These are phyloP conservation scores for Onthophagus sagittarius DNA, from an alignment of 2,888 invertebrate genomes.

Conservation along the genomic window DNA sequence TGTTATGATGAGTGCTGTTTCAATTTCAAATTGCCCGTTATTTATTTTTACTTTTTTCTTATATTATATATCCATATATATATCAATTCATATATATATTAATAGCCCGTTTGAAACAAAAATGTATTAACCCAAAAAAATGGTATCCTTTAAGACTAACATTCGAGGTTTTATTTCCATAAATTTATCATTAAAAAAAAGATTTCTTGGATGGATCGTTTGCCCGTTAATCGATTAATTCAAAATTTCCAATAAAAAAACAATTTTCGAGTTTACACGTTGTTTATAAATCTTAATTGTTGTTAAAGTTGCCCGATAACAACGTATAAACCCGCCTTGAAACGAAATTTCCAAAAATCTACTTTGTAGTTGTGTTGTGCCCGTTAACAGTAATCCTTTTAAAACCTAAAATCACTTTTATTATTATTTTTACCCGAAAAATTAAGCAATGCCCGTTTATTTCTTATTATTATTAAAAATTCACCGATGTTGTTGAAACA, in stretches of 20 bases:
- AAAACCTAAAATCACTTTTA: conserved; percentile 2
- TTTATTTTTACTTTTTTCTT: no score
- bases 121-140: not conserved
- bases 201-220: conserved; percentile 10
- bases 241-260: not conserved
- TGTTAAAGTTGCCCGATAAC: conserved; percentile 21
- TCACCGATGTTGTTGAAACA: not conserved
- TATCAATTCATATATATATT: not conserved
- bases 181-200: conserved; percentile 7
- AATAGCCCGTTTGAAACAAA: conserved; percentile 12
- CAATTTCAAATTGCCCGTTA: no score
- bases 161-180: no score
- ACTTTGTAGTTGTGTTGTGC: conserved; percentile 3
- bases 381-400: conserved; percentile 4
- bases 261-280: conserved; percentile 12
- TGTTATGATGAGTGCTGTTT: no score
- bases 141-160: conserved; percentile 2
- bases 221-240: conserved; percentile 15
- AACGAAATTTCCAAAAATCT: not conserved
- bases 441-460: conserved; percentile 12
- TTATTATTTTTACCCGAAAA: conserved; percentile 11
- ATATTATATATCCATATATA: no score
- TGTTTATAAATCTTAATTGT: conserved; percentile 5
- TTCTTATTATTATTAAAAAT: not conserved
- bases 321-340: not conserved